A percentile compares a stretch with the other conserved stretches of the same genome.
These are phyloP conservation scores for Eremobia ochroleuca DNA, from an alignment of 2,888 invertebrate genomes.

Conservation along the genomic window DNA sequence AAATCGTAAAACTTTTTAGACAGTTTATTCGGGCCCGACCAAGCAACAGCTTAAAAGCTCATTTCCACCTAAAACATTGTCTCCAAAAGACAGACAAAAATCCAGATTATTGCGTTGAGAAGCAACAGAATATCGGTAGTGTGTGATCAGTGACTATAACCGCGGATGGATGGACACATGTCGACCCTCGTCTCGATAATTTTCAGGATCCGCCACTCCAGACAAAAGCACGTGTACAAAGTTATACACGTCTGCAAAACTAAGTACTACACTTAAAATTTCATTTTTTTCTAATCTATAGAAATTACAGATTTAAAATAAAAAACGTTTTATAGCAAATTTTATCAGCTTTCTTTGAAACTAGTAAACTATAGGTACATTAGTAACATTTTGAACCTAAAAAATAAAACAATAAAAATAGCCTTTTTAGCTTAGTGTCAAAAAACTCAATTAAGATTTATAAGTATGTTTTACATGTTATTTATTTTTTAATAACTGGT, in stretches of 20 bases:
- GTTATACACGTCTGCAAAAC: constrained; percentile 38
- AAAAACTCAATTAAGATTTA: too few species aligned
- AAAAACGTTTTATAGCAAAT: too few species aligned
- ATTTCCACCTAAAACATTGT: not conserved
- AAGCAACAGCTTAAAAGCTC: constrained; percentile 16
- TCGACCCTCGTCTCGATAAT: constrained; percentile 79
- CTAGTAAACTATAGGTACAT: too few species aligned
- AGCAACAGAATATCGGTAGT: constrained; percentile 23
- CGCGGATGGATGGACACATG: constrained; percentile 77
- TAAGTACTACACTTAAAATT: too few species aligned
- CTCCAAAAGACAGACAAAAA: not conserved
- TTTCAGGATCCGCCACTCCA: constrained; percentile 59
- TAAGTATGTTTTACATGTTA: too few species aligned
- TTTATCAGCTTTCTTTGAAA: too few species aligned
- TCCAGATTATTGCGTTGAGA: constrained; percentile 7
- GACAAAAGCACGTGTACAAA: constrained; percentile 21
- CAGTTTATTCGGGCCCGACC: not conserved
- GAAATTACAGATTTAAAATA: too few species aligned
- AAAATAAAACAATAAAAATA: too few species aligned
- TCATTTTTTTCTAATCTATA: too few species aligned
- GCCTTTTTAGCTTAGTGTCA: too few species aligned
- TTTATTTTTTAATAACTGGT: too few species aligned
- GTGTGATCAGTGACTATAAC: constrained; percentile 71
- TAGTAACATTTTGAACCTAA: too few species aligned
- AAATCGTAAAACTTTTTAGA: not conserved